Percentiles rank a stretch among this genome's conserved stretches.
Conservation (phyloP, 2,113 vertebrate species). For the Puntigrus tetrazona region DNA sequence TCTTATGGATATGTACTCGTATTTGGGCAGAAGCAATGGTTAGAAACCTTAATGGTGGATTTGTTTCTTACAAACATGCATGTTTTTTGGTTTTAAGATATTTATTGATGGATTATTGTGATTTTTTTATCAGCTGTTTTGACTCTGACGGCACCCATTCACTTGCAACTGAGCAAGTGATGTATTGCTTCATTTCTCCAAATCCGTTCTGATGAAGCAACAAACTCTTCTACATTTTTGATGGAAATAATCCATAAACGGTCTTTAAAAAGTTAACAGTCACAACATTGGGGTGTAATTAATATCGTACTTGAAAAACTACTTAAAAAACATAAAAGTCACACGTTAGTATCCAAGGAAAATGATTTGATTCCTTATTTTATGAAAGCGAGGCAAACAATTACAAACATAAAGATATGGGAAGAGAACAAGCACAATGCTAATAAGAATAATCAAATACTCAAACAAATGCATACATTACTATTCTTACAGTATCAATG, state of each 20-base stretch:
- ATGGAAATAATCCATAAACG: background rate
- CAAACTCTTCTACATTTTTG: background rate
- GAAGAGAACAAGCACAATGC: background rate
- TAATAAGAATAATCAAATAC: background rate
- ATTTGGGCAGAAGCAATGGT: background rate
- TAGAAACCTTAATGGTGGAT: background rate
- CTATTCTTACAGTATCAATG: background rate
- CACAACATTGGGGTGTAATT: background rate
- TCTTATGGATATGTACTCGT: background rate
- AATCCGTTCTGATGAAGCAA: background rate
- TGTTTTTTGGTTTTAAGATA: background rate
- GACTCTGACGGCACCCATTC: background rate
- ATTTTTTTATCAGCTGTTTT: background rate
- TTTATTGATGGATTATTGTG: background rate
- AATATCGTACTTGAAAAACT: background rate
- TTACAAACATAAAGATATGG: background rate
- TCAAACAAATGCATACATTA: background rate
- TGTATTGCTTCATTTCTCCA: background rate
- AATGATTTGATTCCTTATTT: background rate
- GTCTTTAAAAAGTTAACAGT: background rate
- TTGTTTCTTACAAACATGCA: background rate
- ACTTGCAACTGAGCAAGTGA: background rate
- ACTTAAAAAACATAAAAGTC: background rate
- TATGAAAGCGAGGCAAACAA: background rate
- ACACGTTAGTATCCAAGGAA: background rate